Percentiles rank a stretch among this genome's conserved stretches.
phyloP scores from a whole-genome alignment of 1,140 invertebrate species.

The Brachystomella parvula region DNA sequence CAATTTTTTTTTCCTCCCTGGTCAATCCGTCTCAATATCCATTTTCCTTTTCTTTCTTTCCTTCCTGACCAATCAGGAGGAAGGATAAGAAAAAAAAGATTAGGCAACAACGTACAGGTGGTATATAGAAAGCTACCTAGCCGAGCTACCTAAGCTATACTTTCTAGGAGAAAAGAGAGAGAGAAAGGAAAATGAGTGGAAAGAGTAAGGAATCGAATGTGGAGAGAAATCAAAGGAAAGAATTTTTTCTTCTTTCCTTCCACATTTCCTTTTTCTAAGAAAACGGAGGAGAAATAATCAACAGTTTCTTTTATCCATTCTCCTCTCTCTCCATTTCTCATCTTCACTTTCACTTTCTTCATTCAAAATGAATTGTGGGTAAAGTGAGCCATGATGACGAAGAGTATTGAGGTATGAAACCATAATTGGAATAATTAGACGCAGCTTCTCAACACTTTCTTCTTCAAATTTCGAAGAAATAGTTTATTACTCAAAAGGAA shows the following conservation, averaged over 20 bases:
- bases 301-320: conserved; percentile 1
- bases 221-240: neutral
- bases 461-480: too few species aligned
- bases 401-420: too few species aligned
- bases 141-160: neutral
- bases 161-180: conserved; percentile 17
- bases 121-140: neutral
- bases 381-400: too few species aligned
- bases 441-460: too few species aligned
- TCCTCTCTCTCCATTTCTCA: too few species aligned
- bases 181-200: conserved; percentile 21
- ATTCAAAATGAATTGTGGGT: neutral
- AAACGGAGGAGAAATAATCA: neutral
- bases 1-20: neutral
- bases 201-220: conserved; percentile 16
- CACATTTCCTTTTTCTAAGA: neutral
- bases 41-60: too few species aligned
- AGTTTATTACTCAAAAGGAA: too few species aligned
- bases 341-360: neutral
- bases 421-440: too few species aligned
- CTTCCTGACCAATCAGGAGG: too few species aligned
- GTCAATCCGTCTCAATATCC: too few species aligned
- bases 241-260: neutral
- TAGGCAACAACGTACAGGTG: too few species aligned
- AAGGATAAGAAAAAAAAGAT: too few species aligned